Conservation (phyloP, 2,888 invertebrate species). For the Coremacera marginata region DNA sequence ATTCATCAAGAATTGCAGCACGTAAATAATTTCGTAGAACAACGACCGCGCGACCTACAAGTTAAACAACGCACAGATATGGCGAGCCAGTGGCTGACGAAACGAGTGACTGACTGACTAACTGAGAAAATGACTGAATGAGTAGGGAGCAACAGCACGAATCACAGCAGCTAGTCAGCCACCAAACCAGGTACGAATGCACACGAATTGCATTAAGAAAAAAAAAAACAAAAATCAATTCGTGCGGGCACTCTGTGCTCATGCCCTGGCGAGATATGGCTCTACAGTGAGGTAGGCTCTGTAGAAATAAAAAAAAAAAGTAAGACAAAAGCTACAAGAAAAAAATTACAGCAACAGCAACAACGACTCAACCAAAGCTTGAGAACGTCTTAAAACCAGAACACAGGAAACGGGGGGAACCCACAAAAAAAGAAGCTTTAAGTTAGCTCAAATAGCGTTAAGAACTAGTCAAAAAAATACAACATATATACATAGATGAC, state of each 20-base stretch:
- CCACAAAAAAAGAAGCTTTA: too few relatives aligned
- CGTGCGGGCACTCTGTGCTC: background rate
- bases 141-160: conserved; percentile 24
- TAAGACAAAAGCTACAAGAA: background rate
- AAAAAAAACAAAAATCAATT: background rate
- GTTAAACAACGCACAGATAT: conserved; percentile 28
- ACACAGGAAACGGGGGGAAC: too few relatives aligned
- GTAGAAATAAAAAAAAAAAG: background rate
- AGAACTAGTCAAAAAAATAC: too few relatives aligned
- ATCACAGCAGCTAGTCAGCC: background rate
- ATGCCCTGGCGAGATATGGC: background rate
- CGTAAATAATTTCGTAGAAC: conserved; percentile 38
- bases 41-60: conserved; percentile 39
- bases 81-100: background rate
- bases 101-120: background rate
- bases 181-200: background rate
- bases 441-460: too few relatives aligned
- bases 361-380: background rate
- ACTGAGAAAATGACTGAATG: background rate
- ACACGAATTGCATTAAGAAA: conserved; percentile 15
- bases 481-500: too few relatives aligned
- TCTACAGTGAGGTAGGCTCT: conserved; percentile 18
- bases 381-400: too few relatives aligned
- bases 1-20: conserved; percentile 34
- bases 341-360: background rate